Evolutionary conservation across 1,140 invertebrate genomes (phyloP), one percentile per base, ranked within the genome.

Genomic region (Lordiphosa stackelbergi): DNA sequence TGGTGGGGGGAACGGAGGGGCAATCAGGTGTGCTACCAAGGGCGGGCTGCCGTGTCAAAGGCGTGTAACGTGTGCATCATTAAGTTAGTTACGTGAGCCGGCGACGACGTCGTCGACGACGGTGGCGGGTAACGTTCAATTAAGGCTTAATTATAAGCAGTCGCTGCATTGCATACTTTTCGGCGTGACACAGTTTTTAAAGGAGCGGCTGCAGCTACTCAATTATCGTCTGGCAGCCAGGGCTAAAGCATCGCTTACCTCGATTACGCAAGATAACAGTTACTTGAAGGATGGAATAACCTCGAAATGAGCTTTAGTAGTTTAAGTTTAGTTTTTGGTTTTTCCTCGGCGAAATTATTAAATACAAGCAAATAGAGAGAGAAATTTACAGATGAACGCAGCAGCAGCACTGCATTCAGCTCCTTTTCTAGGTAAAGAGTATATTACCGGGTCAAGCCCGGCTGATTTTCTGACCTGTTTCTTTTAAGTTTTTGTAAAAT

Each of bases 81-180:
- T 79, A 79, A 75, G 58, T 81, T 69, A 59, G 66, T 68, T 68
- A 70, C 75, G 77, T 72, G 75, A 42, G 69, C 41, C 47, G 28
- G 7, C 28, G 28, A 31, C 28, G 28, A 31, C 28, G 28, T 7
- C 2, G 28, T 1, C 28, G 22, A 5, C 22, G 22, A 24, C 22
- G 28, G 5, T 8, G 28, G 28, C 6, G 45, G 61, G 54, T 54
- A 51, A 43, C 56, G 69, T 78, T 78, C 69, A 78, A 78, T 78
- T 78, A 78, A 66, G 74, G 59, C 58, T 60, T 74, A 79, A 81
- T 79, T 79, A 81, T 74, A 81, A 81, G 61, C 66, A 52, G 43
- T 46, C 5, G 9, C 24, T 51, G 28, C 34, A 12, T 31, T 55
- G 61, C 70, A 53, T 53, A 71, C 51, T 71, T 74, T 68, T 52